A percentile compares a stretch with the other conserved stretches of the same genome.
These are phyloP conservation scores for Salvelinus namaycush DNA, from an alignment of 2,113 vertebrate genomes.

Conservation along the genomic window DNA sequence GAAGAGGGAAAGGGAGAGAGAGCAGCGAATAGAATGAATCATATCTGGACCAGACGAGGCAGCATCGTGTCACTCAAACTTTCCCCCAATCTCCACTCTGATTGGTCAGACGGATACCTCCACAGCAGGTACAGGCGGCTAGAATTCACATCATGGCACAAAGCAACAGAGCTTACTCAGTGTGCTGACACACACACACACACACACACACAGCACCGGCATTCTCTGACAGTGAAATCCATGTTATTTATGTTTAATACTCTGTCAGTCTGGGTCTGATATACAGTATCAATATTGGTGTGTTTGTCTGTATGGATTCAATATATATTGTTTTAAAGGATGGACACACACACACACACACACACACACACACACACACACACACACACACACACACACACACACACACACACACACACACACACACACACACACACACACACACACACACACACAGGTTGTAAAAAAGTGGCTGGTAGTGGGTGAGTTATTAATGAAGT, in stretches of 20 bases:
- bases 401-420: too few relatives aligned
- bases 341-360: too few relatives aligned
- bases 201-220: neutral
- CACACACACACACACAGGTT: neutral
- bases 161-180: conserved; percentile 36
- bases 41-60: conserved; percentile 68
- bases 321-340: too few relatives aligned
- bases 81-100: conserved; percentile 53
- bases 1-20: neutral
- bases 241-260: too few relatives aligned
- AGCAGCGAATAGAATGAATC: conserved; percentile 63
- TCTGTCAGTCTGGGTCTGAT: too few relatives aligned
- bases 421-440: too few relatives aligned
- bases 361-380: too few relatives aligned
- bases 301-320: too few relatives aligned
- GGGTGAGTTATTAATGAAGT: conserved; percentile 56
- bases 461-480: neutral
- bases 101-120: conserved; percentile 57
- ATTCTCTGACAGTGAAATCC: too few relatives aligned
- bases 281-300: too few relatives aligned
- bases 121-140: conserved; percentile 53
- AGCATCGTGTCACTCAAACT: conserved; percentile 65
- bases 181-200: conserved; percentile 8
- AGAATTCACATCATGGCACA: conserved; percentile 45
- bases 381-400: too few relatives aligned